These are phyloP conservation scores for Anhinga rufa DNA, from an alignment of 2,113 vertebrate genomes.

Conservation along the genomic window DNA sequence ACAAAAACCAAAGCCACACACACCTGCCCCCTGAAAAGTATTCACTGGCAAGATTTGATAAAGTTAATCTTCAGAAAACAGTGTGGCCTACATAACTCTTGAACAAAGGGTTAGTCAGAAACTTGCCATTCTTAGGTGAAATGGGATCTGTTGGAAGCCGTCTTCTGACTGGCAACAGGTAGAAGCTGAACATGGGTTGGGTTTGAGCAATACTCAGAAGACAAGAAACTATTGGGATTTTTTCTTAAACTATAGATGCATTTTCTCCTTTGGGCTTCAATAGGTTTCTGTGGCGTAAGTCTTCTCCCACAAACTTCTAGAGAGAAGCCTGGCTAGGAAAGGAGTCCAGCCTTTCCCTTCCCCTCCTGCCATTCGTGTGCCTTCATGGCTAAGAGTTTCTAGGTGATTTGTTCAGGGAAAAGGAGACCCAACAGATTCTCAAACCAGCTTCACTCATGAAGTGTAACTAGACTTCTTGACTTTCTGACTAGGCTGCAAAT, in stretches of 20 bases:
- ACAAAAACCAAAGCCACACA: not conserved
- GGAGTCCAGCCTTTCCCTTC: not conserved
- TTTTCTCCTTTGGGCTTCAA: not conserved
- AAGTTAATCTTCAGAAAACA: not conserved
- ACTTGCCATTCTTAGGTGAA: not conserved
- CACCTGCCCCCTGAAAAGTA: not conserved
- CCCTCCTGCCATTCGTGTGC: not conserved
- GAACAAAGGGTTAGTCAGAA: not conserved
- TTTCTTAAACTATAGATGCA: not conserved
- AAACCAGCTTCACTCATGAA: not conserved
- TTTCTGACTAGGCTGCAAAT: not conserved
- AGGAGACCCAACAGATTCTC: not conserved
- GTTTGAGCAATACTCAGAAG: not conserved
- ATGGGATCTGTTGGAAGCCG: not conserved
- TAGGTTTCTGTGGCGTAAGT: not conserved
- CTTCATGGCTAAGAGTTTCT: not conserved
- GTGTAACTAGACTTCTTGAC: fast-evolving
- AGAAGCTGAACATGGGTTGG: not conserved
- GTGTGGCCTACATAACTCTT: not conserved
- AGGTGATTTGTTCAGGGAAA: not conserved
- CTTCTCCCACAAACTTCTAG: not conserved
- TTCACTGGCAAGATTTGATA: not conserved
- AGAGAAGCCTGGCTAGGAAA: not conserved
- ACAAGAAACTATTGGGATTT: not conserved
- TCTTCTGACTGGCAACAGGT: not conserved